These are phyloP conservation scores for Pseudochaenichthys georgianus DNA, from an alignment of 2,797 vertebrate species.

Conservation along the genomic window DNA sequence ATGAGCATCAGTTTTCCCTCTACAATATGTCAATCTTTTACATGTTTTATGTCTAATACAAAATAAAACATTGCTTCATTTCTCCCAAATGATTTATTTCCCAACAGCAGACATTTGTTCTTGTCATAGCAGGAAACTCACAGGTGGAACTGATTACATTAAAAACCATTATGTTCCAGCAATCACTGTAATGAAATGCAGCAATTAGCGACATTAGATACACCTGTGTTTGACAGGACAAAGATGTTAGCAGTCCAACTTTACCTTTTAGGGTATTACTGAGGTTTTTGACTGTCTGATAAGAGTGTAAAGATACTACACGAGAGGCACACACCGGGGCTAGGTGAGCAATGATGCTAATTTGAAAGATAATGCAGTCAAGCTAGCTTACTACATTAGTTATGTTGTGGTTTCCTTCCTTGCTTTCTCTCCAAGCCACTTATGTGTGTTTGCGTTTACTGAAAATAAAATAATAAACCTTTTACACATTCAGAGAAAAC, in stretches of 20 bases:
- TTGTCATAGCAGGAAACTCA: slow-evolving; percentile 15
- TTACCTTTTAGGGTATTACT: slow-evolving; percentile 59
- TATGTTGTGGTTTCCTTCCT: too few species aligned
- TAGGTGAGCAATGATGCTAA: neutral
- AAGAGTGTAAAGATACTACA: neutral
- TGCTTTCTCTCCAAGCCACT: too few species aligned
- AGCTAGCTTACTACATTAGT: too few species aligned
- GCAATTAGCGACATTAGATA: slow-evolving; percentile 29
- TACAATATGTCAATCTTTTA: neutral
- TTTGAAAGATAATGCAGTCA: neutral
- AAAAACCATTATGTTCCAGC: slow-evolving; percentile 23
- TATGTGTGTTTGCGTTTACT: too few species aligned
- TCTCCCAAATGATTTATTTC: slow-evolving; percentile 30
- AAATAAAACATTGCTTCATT: neutral
- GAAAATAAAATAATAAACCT: too few species aligned
- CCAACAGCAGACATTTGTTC: slow-evolving; percentile 15
- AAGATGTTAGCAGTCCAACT: slow-evolving; percentile 5
- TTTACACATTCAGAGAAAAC: too few species aligned
- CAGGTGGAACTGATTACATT: slow-evolving; percentile 60
- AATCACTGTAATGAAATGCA: slow-evolving; percentile 24
- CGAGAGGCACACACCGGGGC: neutral
- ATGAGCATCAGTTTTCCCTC: slow-evolving; percentile 3
- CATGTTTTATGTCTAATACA: slow-evolving; percentile 9
- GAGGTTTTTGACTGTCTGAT: neutral
- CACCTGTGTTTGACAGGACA: slow-evolving; percentile 39